Evolutionary conservation across 2,888 invertebrate species (phyloP).

Genomic region (Mythimna vitellina): DNA sequence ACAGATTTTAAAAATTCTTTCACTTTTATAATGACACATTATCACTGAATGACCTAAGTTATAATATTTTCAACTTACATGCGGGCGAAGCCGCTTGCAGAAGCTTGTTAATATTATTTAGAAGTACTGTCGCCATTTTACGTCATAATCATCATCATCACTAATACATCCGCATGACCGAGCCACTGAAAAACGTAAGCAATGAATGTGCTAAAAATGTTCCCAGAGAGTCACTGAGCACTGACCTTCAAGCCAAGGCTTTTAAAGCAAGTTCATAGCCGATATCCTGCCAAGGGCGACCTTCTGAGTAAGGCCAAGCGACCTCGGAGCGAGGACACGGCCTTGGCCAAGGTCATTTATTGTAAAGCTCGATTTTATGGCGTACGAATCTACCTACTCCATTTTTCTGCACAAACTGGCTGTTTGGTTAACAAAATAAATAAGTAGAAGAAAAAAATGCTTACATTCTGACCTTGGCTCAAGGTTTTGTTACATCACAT

Average conservation of each 20-base stretch:
- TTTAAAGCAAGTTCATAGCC: conserved; percentile 40
- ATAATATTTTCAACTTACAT: too few relatives aligned
- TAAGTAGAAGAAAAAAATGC: background rate
- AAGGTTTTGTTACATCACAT: conserved; percentile 44
- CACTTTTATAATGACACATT: too few relatives aligned
- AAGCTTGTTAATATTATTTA: too few relatives aligned
- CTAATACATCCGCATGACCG: background rate
- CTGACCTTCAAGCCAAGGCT: conserved; percentile 64
- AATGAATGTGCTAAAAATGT: conserved; percentile 40
- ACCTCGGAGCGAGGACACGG: conserved; percentile 70
- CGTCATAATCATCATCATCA: background rate
- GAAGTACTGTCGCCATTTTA: background rate
- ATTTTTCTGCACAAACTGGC: too few relatives aligned
- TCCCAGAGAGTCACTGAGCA: conserved; percentile 35
- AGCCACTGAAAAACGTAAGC: background rate
- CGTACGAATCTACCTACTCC: too few relatives aligned
- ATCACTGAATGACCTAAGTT: too few relatives aligned
- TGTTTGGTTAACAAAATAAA: background rate
- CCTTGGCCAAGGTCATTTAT: conserved; percentile 48
- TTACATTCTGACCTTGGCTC: conserved; percentile 24
- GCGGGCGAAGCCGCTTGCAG: too few relatives aligned
- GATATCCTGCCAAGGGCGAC: conserved; percentile 63
- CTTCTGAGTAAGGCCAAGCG: conserved; percentile 66
- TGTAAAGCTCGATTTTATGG: background rate
- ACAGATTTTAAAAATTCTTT: too few relatives aligned